Evolutionary conservation across 2,113 vertebrate genomes (phyloP), one percentile per base, ranked within the genome.

Genomic region (Agelaius phoeniceus): DNA sequence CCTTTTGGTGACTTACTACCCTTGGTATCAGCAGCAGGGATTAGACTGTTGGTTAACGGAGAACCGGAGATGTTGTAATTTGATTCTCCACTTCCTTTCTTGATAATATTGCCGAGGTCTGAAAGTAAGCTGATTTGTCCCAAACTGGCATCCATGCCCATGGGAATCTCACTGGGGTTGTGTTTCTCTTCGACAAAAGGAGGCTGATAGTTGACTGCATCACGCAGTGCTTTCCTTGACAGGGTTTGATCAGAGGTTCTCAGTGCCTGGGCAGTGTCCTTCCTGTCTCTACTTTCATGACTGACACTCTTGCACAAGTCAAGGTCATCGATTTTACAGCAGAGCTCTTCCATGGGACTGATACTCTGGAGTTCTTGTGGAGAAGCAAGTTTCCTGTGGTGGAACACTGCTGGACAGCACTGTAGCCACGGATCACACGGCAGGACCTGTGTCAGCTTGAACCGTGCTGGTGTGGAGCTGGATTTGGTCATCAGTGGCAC

Each of bases 1-100:
- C 98, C 98, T n/a, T 26, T 48, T 37, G 76, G 84, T 41, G 96
- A 94, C 95, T 95, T 98, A 80, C 87, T 92, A 55, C 93, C 96
- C 87, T 97, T 97, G 67, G 59, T 5, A 31, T 68, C 37, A 63
- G 71, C 71, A 72, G 82, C 62, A 84, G 93, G 97, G 49, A 22
- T 97, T 51, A 80, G 63, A 57, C 85, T 72, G 51, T 82, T 93
- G 13, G 97, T 97, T 69, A 99, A 97, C 92, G 99, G 99, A 62
- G 99, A 99, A 94, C 99, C 98, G 1, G 98, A 99, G 89, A 98
- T 99, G 90, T 98, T 99, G 91, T 99, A 98, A 94, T 98, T 98
- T 51, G 98, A 94, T 8, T 98, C 99, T 4, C 98, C 97, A 84
- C 98, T 98, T 84, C 97, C 98, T 58, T 97, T 98, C 51, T 96